phyloP scores from a whole-genome alignment of 2,888 invertebrate species.

The Sphaeridia pumilis region DNA sequence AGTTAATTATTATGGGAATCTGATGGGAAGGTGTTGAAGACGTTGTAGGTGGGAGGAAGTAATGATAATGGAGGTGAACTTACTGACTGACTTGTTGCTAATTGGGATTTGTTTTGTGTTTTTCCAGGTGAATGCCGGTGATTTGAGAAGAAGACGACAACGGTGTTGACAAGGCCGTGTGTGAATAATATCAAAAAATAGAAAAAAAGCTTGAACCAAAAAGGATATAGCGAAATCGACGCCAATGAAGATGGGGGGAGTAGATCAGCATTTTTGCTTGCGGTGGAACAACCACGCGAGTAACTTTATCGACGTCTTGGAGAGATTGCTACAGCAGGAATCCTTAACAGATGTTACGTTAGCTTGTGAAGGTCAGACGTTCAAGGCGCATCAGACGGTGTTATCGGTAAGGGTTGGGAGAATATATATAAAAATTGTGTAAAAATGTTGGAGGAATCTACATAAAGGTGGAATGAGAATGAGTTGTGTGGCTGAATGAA shows the following conservation, averaged over 20 bases:
- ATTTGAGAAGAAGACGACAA: too few relatives aligned
- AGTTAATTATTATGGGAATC: too few relatives aligned
- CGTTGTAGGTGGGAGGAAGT: too few relatives aligned
- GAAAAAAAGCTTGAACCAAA: background rate
- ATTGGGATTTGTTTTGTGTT: background rate
- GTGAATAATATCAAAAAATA: background rate
- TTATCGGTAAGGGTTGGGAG: constrained; percentile 13
- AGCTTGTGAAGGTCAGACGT: constrained; percentile 71
- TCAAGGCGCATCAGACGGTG: constrained; percentile 76
- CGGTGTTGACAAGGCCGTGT: background rate
- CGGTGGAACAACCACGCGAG: constrained; percentile 90
- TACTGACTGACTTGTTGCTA: background rate
- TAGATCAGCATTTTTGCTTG: constrained; percentile 71
- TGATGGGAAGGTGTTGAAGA: too few relatives aligned
- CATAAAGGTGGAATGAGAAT: background rate
- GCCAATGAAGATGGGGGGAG: constrained; percentile 31
- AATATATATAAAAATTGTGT: background rate
- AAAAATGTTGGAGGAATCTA: background rate
- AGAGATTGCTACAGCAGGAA: constrained; percentile 73
- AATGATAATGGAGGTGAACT: background rate
- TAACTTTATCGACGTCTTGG: constrained; percentile 80
- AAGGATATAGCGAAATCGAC: background rate
- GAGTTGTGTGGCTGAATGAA: background rate
- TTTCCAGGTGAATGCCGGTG: too few relatives aligned
- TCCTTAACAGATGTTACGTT: constrained; percentile 85